Conservation (phyloP, 2,888 invertebrate genomes). For the Rotaria magnacalcarata region DNA sequence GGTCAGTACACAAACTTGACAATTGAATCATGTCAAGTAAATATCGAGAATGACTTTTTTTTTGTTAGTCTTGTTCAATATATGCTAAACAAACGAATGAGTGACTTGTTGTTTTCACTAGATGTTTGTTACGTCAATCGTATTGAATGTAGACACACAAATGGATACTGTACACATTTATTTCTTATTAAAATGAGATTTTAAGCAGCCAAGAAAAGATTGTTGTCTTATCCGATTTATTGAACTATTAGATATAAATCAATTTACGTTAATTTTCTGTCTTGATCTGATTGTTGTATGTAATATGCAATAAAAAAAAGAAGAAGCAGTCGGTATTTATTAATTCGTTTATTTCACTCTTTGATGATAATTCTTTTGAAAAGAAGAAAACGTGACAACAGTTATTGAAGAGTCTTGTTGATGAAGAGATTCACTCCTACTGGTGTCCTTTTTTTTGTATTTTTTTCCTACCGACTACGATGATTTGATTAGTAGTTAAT, state of each 20-base stretch:
- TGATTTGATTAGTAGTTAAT: slow-evolving; percentile 7
- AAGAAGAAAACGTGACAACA: not conserved
- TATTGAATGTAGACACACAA: not conserved
- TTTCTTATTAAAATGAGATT: not conserved
- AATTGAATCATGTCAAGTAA: slow-evolving; percentile 16
- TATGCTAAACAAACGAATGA: not conserved
- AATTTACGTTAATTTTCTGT: not conserved
- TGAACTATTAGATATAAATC: not conserved
- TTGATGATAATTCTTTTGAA: not conserved
- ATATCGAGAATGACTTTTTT: not conserved
- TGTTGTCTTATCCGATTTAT: not conserved
- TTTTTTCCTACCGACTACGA: not conserved
- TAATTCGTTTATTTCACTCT: no score
- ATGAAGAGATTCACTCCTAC: not conserved
- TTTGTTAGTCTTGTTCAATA: not conserved
- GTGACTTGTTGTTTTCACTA: not conserved
- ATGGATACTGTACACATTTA: not conserved
- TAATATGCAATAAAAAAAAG: not conserved
- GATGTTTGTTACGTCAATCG: not conserved
- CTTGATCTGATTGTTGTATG: not conserved
- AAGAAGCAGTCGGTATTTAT: no score
- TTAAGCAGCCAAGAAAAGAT: not conserved
- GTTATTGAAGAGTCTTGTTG: not conserved
- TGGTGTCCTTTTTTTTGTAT: not conserved
- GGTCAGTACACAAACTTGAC: not conserved